These are phyloP conservation scores for Actinostola sp. DNA, from an alignment of 92 coral and sea anemone genomes.

Conservation along the genomic window DNA sequence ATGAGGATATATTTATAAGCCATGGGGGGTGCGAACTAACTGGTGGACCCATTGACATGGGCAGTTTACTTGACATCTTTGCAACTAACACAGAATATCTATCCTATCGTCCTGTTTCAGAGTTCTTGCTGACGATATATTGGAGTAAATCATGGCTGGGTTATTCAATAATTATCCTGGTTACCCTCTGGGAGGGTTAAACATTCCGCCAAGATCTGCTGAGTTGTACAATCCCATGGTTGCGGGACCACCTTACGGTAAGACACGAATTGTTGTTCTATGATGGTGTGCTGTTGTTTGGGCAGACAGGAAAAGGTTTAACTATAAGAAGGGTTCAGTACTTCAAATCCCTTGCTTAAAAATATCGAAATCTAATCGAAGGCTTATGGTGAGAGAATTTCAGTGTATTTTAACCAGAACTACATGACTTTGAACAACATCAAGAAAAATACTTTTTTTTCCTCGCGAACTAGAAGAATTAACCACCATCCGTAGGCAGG, in stretches of 20 bases:
- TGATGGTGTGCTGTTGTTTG: slow-evolving; percentile 28
- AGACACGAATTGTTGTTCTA: slow-evolving; percentile 10
- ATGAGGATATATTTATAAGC: slow-evolving; percentile 81
- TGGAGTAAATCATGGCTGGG: slow-evolving; percentile 70
- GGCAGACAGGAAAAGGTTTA: slow-evolving; percentile 31
- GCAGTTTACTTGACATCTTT: slow-evolving; percentile 18
- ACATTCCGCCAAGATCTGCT: slow-evolving; percentile 78
- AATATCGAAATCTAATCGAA: slow-evolving; percentile 40
- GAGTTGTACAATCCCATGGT: slow-evolving; percentile 90
- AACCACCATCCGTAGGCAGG: background rate
- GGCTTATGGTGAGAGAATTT: slow-evolving; percentile 20
- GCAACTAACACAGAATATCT: slow-evolving; percentile 9
- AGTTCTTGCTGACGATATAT: slow-evolving; percentile 12
- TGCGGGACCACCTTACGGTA: slow-evolving; percentile 75
- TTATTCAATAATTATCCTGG: slow-evolving; percentile 89
- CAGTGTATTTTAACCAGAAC: background rate
- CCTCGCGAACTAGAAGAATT: too few relatives aligned
- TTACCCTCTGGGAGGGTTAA: slow-evolving; percentile 74
- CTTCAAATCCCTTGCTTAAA: slow-evolving; percentile 42
- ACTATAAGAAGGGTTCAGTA: slow-evolving; percentile 41
- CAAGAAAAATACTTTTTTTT: background rate
- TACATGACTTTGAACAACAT: too few relatives aligned
- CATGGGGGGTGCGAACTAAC: slow-evolving; percentile 74
- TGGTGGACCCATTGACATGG: slow-evolving; percentile 54
- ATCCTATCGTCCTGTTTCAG: slow-evolving; percentile 25